Base-by-base conservation (phyloP, 2,113 vertebrate species). In the Mirounga angustirostris region DNA sequence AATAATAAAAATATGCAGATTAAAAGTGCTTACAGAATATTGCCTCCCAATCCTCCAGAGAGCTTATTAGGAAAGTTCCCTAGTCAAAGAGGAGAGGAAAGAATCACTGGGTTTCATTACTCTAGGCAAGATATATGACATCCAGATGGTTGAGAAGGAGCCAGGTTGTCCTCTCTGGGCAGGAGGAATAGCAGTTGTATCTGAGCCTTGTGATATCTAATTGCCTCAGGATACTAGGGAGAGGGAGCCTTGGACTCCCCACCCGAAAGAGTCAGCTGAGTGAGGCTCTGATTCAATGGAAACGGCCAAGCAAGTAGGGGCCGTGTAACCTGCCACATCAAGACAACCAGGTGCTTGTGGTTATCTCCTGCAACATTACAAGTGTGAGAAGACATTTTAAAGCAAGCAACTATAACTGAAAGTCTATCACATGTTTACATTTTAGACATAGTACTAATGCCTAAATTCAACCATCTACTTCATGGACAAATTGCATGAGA, bases 1-100 rank as follows among this genome's bases (percentile, higher is more conserved):
- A 95, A 88, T 73, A 74, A 95, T 83, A 22, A 89, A 50, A 95
- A 82, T 69, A 78, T 82, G n/a, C 40, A 87, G 26, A 74, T 95
- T 79, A 79, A 83, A 79, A 65, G 71, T 11, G 5, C 21, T 94
- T n/a, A 24, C 10, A 91, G 83, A 83, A 83, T 14, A 50, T 18
- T 92, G 19, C 3, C 14, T 93, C 10, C 12, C 4, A 43, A n/a
- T 36, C 7, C 80, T 83, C 76, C 21, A 54, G 84, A 95, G 59
- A 90, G 7, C 56, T 86, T 78, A 15, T 95, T 92, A 89, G 33
- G 46, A 56, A 94, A 89, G 13, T 52, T 50, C 2, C 9, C n/a
- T 82, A 54, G 36, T 89, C 67, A 52, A 94, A 91, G 50, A 56
- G 12, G 33, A 91, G 24, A 91, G 30, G 50, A 54, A 96, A 56